Percentiles rank a stretch among this genome's conserved stretches.
Conservation (phyloP, 1,140 invertebrate species). For the Belonocnema kinseyi region DNA sequence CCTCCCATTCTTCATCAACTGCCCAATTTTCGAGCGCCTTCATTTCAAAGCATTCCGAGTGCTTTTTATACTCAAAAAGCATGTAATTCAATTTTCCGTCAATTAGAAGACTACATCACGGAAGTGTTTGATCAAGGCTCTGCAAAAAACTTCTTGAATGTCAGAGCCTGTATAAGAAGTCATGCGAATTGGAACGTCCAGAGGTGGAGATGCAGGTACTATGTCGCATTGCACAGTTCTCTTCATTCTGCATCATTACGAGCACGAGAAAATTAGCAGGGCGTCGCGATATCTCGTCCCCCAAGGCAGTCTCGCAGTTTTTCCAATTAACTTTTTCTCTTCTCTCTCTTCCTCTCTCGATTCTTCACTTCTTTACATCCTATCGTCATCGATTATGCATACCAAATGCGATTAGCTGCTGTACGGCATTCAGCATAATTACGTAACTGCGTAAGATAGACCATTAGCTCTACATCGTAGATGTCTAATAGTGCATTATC, state of each 20-base stretch:
- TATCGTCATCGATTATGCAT: slow-evolving; percentile 49
- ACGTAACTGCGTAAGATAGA: not conserved
- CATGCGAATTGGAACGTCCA: slow-evolving; percentile 18
- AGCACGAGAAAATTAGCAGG: slow-evolving; percentile 19
- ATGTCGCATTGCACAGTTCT: slow-evolving; percentile 8
- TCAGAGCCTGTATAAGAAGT: not conserved
- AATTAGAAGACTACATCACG: slow-evolving; percentile 4
- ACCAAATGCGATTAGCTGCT: slow-evolving; percentile 42
- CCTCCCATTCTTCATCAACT: no score
- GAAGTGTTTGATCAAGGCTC: slow-evolving; percentile 7
- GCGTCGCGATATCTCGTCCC: slow-evolving; percentile 17
- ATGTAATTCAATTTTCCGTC: slow-evolving; percentile 21
- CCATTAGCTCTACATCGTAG: not conserved
- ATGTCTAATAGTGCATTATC: no score
- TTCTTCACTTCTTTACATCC: not conserved
- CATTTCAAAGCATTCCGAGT: no score
- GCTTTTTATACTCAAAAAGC: not conserved
- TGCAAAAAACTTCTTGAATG: not conserved
- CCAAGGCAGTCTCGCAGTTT: slow-evolving; percentile 9
- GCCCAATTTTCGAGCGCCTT: no score
- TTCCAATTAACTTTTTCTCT: not conserved
- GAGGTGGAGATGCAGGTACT: no score
- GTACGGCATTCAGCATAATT: slow-evolving; percentile 29
- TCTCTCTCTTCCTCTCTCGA: not conserved
- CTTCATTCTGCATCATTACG: slow-evolving; percentile 14